phyloP scores from a whole-genome alignment of 2,797 vertebrate genomes.

The Distichodus sexfasciatus region DNA sequence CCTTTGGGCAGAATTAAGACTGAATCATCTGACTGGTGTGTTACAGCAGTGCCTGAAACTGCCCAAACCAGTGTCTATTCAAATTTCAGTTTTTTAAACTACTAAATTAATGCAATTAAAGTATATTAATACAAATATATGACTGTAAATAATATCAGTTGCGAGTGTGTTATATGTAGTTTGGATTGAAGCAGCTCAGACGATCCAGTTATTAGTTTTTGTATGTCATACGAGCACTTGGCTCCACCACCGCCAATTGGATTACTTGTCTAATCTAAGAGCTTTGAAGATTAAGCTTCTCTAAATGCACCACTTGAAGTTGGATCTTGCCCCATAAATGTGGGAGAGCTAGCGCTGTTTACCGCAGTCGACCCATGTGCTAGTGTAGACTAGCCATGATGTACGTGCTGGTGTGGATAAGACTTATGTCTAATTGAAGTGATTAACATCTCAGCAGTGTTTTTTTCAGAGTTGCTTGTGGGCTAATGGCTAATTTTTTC shows the following conservation, averaged over 20 bases:
- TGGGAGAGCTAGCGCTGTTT: neutral
- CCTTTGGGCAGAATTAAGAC: constrained; percentile 21
- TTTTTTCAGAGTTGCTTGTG: constrained; percentile 7
- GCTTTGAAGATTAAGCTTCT: constrained; percentile 5
- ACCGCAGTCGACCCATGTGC: neutral
- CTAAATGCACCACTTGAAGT: neutral
- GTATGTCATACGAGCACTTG: neutral
- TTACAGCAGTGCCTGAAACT: constrained; percentile 13
- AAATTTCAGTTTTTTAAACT: neutral
- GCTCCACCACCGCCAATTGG: neutral
- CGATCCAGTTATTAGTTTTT: neutral
- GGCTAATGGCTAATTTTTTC: constrained; percentile 18
- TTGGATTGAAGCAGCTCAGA: neutral
- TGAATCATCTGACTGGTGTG: constrained; percentile 36
- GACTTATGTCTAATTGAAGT: neutral
- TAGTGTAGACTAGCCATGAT: neutral
- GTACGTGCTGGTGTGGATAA: neutral
- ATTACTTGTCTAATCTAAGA: neutral
- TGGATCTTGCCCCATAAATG: neutral
- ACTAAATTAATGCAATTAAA: neutral
- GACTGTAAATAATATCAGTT: neutral
- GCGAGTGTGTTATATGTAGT: neutral
- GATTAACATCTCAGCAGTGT: neutral
- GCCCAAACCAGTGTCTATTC: neutral
- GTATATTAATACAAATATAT: too few relatives aligned